phyloP scores from a whole-genome alignment of 1,140 invertebrate species.

The Prorops nasuta region DNA sequence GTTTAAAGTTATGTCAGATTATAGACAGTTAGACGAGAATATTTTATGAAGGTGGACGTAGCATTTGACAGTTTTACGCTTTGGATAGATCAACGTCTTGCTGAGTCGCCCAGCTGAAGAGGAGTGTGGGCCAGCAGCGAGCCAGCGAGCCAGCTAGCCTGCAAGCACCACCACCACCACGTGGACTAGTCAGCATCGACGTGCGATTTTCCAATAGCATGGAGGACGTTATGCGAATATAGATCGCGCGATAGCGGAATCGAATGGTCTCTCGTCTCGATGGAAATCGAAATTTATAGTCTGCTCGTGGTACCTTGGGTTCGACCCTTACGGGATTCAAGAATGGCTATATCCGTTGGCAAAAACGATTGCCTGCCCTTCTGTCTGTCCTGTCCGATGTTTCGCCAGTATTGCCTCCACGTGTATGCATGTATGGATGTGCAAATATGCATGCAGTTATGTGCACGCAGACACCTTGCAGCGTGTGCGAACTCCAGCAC shows the following conservation, averaged over 20 bases:
- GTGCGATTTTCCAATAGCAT: slow-evolving; percentile 11
- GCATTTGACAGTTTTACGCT: too few species aligned
- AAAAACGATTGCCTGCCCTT: slow-evolving; percentile 13
- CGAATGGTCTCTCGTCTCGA: slow-evolving; percentile 38
- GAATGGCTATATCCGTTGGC: slow-evolving; percentile 20
- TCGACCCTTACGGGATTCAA: slow-evolving; percentile 30
- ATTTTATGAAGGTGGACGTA: too few species aligned
- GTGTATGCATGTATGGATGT: not conserved
- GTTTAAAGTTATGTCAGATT: too few species aligned
- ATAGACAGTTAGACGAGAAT: too few species aligned
- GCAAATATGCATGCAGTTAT: not conserved
- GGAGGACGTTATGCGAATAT: slow-evolving; percentile 8
- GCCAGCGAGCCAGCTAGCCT: too few species aligned
- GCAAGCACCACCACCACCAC: too few species aligned
- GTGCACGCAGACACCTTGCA: not conserved
- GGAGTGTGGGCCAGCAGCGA: too few species aligned
- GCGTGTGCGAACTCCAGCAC: slow-evolving; percentile 16
- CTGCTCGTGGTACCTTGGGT: slow-evolving; percentile 14
- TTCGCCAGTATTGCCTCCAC: too few species aligned
- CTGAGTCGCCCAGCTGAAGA: too few species aligned
- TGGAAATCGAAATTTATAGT: slow-evolving; percentile 46
- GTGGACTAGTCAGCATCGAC: too few species aligned
- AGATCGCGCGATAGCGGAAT: slow-evolving; percentile 38
- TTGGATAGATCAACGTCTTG: too few species aligned
- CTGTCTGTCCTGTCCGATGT: not conserved